These are phyloP conservation scores for Chelonus insularis DNA, from an alignment of 1,140 invertebrate species.

Conservation along the genomic window DNA sequence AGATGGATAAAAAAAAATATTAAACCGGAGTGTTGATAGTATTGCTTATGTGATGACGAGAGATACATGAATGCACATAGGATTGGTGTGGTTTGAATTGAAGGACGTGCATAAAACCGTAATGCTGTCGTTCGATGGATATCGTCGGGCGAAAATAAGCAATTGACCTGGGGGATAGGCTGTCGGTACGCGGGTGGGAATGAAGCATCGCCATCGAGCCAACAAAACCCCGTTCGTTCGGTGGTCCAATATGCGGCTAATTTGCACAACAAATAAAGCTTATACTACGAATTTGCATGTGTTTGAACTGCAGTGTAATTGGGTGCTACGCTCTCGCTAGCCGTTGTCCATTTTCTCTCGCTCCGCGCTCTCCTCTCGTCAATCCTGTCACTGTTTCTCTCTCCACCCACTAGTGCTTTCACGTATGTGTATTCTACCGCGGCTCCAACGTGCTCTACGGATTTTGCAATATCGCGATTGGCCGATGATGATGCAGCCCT, in stretches of 20 bases:
- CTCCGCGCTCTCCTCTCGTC: constrained; percentile 13
- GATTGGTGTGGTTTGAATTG: constrained; percentile 17
- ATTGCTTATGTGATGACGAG: too few relatives aligned
- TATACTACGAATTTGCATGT: constrained; percentile 61
- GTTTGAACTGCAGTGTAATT: constrained; percentile 62
- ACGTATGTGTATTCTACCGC: constrained; percentile 12
- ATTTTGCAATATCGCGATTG: constrained; percentile 32
- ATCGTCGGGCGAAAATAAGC: constrained; percentile 51
- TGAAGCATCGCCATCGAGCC: constrained; percentile 20
- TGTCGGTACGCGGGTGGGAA: constrained; percentile 10
- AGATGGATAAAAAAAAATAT: too few relatives aligned
- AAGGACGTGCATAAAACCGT: constrained; percentile 32
- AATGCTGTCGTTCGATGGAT: constrained; percentile 26
- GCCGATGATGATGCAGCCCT: constrained; percentile 20
- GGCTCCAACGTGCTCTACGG: constrained; percentile 18
- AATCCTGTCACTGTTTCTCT: constrained; percentile 25
- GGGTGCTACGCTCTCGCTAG: constrained; percentile 42
- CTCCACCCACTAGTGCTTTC: constrained; percentile 6
- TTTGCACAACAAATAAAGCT: constrained; percentile 63
- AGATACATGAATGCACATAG: neutral
- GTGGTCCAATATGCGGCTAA: constrained; percentile 58
- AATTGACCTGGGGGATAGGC: constrained; percentile 46
- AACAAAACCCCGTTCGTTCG: constrained; percentile 53
- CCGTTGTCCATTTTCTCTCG: constrained; percentile 24
- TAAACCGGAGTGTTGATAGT: too few relatives aligned